Evolutionary conservation across 2,888 invertebrate genomes (phyloP), one percentile per base, ranked within the genome.

Genomic region (Xestia ashworthii): DNA sequence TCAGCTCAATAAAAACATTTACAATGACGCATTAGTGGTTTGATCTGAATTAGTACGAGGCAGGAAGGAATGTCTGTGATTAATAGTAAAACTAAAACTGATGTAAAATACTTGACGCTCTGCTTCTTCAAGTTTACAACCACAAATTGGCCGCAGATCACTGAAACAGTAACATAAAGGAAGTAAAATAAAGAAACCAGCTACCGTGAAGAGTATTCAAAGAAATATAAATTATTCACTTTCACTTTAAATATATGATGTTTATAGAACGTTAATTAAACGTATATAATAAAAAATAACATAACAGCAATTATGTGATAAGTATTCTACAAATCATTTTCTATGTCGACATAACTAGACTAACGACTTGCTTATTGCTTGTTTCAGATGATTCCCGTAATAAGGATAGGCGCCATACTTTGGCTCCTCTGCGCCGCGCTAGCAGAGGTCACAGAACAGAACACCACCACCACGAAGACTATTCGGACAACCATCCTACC

Each of bases 351-450:
- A n/a, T 60, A 74, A 77, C 46, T 41, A 66, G 25, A 53, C 44
- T 81, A 78, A 88, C 50, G 78, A 83, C 68, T 73, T 78, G 55
- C 79, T 78, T 68, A 58, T 86, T 85, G 82, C 77, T 92, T 89
- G 81, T 96, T 96, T 70, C 97, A 97, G 96, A 97, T 97, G 95
- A 94, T 93, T 94, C 94, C 96, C 93, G 95, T 96, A 90, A 92
- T 95, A 91, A 93, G 95, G 90, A 90, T 94, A 90, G 93, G 93
- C 87, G 94, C 94, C 89, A 90, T 96, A 74, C 87, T 96, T 81
- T 94, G 95, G 93, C 93, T 95, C 89, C 85, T 92, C 81, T 94
- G 92, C 85, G 93, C 89, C 81, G 88, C 92, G 22, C 92, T 93
- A 44, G 89, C 92, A n/a, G 94, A 95, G 32, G 79, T 91, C 60